phyloP scores from a whole-genome alignment of 2,113 vertebrate species.

The Microcebus tavaratra region DNA sequence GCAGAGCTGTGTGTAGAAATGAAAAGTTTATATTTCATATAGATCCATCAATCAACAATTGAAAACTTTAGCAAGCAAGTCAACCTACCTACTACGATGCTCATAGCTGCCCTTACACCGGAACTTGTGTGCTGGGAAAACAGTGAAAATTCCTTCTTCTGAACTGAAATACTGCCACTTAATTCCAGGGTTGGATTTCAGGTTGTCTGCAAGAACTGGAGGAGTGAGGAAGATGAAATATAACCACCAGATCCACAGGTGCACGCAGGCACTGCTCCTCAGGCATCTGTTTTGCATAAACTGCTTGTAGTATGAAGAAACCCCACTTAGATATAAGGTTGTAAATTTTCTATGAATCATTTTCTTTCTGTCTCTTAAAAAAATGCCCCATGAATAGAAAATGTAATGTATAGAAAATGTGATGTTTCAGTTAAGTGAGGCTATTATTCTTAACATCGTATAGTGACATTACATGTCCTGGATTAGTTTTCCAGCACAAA shows the following conservation, averaged over 20 bases:
- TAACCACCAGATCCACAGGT: neutral
- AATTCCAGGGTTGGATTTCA: slow-evolving; percentile 98
- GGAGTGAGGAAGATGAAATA: neutral
- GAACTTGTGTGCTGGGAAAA: slow-evolving; percentile 99
- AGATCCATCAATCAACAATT: neutral
- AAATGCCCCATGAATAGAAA: slow-evolving; percentile 12
- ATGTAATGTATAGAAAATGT: neutral
- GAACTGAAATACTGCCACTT: slow-evolving; percentile 99
- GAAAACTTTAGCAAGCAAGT: neutral
- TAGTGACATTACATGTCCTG: neutral
- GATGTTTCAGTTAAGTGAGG: neutral
- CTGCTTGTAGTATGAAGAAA: slow-evolving; percentile 42
- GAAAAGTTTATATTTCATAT: neutral
- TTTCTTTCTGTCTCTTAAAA: slow-evolving; percentile 44
- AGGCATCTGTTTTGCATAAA: slow-evolving; percentile 60
- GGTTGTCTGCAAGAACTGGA: slow-evolving; percentile 97
- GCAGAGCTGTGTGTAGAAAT: neutral
- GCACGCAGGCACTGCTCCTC: neutral
- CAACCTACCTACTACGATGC: slow-evolving; percentile 95
- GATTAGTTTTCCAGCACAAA: slow-evolving; percentile 3
- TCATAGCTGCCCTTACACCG: slow-evolving; percentile 97
- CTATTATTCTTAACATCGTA: neutral
- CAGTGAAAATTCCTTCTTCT: slow-evolving; percentile 98
- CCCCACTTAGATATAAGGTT: neutral
- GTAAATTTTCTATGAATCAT: slow-evolving; percentile 53